Base-by-base conservation (phyloP, 2,888 invertebrate species). In the Vesta saturnalis region DNA sequence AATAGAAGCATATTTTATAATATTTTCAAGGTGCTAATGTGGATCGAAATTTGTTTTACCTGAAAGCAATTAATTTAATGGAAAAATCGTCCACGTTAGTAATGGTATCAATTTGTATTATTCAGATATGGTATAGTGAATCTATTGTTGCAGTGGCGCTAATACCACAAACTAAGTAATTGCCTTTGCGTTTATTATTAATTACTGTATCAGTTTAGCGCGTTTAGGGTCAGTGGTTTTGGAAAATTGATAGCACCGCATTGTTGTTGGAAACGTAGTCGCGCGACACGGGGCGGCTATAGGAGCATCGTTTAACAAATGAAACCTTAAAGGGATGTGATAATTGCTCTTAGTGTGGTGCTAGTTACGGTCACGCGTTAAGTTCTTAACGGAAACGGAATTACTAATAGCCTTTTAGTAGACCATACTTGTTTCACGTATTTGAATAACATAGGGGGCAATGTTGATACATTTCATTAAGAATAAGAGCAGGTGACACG, bases 361-460 rank as follows among this genome's bases (percentile, higher is more conserved):
- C 69, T 72, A 72, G 74, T 73, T 71, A 64, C 64, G 64, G 73
- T 74, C 75, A 71, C 72, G 74, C 68, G 72, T 69, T 49, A 71
- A 71, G 72, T 76, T 74, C 72, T 73, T 72, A 71, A 69, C 64
- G 73, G 74, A 75, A 60, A 63, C 61, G 62, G 62, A 71, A 76
- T 77, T 79, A 80, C 77, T 80, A 81, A 81, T 80, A 80, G 77
- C 74, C 70, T 79, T 80, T 80, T 81, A 80, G 81, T 81, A 78
- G 79, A 72, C 69, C 74, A 69, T 69, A 66, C 62, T 59, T 61
- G 60, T 60, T 64, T 68, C 73, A 72, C 72, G 74, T 74, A 70
- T 67, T 72, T 63, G 67, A 70, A 72, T 71, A 64, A 21, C 60
- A 52, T 54, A 71, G 67, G 63, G 72, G 64, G 64, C 58, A 69